Evolutionary conservation across 2,888 invertebrate species (phyloP).

Genomic region (Baronia brevicornis): DNA sequence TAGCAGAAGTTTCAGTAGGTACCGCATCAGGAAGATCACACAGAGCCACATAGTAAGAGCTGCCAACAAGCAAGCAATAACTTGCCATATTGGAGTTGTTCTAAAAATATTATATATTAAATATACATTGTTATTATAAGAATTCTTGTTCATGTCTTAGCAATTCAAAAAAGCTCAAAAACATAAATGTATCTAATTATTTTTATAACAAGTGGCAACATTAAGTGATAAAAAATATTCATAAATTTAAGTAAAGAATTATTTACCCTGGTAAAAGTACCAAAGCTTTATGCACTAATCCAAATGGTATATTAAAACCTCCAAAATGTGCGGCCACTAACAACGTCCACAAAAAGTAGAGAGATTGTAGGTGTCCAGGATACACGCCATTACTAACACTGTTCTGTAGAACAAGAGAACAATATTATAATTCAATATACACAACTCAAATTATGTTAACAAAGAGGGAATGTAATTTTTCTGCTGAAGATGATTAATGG

Average conservation of each 20-base stretch:
- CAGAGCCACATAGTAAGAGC: conserved; percentile 91
- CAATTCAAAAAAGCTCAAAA: conserved; percentile 4
- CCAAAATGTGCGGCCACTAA: conserved; percentile 87
- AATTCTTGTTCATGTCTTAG: background rate
- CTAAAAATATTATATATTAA: conserved; percentile 42
- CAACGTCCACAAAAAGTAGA: conserved; percentile 88
- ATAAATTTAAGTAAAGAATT: conserved; percentile 2
- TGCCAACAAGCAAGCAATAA: conserved; percentile 83
- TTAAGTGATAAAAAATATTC: background rate
- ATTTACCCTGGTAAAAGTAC: conserved; percentile 84
- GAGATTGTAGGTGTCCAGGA: conserved; percentile 93
- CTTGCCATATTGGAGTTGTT: conserved; percentile 80
- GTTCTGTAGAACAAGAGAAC: conserved; percentile 80
- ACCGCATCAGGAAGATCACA: conserved; percentile 89
- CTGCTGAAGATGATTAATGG: too few species aligned
- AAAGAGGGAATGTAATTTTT: too few species aligned
- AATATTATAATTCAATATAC: background rate
- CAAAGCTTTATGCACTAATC: conserved; percentile 84
- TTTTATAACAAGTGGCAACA: background rate
- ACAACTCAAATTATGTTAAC: background rate
- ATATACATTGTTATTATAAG: background rate
- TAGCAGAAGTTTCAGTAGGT: conserved; percentile 89
- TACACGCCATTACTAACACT: conserved; percentile 96
- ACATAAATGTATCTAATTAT: background rate
- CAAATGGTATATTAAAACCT: conserved; percentile 87